Evolutionary conservation across 2,888 invertebrate species (phyloP).

Genomic region (Tetragonula carbonaria): DNA sequence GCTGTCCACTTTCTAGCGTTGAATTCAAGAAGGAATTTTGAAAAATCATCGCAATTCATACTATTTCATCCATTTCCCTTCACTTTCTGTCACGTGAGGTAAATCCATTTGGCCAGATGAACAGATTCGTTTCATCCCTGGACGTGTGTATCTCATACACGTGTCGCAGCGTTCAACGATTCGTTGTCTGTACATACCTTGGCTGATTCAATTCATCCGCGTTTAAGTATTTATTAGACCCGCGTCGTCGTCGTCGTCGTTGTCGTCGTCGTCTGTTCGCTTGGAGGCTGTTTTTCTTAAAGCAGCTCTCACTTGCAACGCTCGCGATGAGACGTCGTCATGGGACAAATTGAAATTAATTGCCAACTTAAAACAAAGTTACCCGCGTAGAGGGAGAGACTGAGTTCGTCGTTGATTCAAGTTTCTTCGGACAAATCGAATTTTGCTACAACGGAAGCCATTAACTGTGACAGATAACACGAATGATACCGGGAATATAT

Average conservation of each 20-base stretch:
- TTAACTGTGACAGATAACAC: not conserved
- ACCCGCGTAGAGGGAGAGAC: not conserved
- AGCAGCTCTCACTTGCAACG: not conserved
- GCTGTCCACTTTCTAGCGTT: too few species aligned
- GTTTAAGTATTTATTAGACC: not conserved
- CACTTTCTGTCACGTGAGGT: too few species aligned
- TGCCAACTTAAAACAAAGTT: slow-evolving; percentile 6
- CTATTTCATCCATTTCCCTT: too few species aligned
- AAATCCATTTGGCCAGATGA: too few species aligned
- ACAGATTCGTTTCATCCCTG: too few species aligned
- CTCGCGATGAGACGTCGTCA: not conserved
- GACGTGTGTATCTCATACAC: too few species aligned
- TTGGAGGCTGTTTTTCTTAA: slow-evolving; percentile 3
- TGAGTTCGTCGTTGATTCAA: not conserved
- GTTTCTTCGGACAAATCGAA: not conserved
- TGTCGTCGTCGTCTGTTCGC: not conserved
- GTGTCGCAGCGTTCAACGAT: not conserved
- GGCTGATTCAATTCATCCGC: too few species aligned
- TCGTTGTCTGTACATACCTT: not conserved
- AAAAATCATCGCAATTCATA: too few species aligned
- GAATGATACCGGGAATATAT: not conserved
- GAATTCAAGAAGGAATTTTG: not conserved
- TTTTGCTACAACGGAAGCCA: not conserved
- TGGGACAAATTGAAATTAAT: slow-evolving; percentile 23
- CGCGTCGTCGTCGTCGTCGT: too few species aligned